A percentile compares a stretch with the other conserved stretches of the same genome.
Evolutionary conservation across 2,888 invertebrate genomes (phyloP).

Genomic region (Nomada ferruginata): DNA sequence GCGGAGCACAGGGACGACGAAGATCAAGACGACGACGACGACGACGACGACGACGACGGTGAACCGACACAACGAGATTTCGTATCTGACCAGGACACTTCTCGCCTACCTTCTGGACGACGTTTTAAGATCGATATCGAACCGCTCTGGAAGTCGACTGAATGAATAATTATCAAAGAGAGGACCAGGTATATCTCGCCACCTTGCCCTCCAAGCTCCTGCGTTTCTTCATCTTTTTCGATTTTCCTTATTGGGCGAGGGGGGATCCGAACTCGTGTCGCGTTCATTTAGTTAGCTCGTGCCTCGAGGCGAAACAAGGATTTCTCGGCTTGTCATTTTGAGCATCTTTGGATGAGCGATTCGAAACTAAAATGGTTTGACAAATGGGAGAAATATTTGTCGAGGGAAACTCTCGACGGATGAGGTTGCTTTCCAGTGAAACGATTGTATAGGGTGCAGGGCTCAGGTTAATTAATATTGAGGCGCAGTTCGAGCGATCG

Average conservation of each 20-base stretch:
- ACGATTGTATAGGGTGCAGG: no score
- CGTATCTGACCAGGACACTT: slow-evolving; percentile 79
- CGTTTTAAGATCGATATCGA: slow-evolving; percentile 79
- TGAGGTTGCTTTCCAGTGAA: no score
- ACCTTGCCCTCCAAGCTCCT: slow-evolving; percentile 33
- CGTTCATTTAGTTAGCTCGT: slow-evolving; percentile 14
- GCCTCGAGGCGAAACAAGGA: not conserved
- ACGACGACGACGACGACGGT: slow-evolving; percentile 63
- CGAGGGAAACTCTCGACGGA: no score
- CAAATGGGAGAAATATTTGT: no score
- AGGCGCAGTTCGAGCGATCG: no score
- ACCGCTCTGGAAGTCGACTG: slow-evolving; percentile 75
- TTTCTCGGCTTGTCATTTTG: not conserved
- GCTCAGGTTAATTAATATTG: no score
- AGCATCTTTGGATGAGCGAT: not conserved
- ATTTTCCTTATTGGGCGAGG: slow-evolving; percentile 24
- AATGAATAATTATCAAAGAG: slow-evolving; percentile 81
- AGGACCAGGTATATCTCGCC: slow-evolving; percentile 68
- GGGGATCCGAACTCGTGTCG: slow-evolving; percentile 7
- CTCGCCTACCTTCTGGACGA: slow-evolving; percentile 77
- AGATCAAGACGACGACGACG: slow-evolving; percentile 34
- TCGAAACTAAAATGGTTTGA: no score
- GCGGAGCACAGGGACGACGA: slow-evolving; percentile 50
- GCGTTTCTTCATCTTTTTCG: slow-evolving; percentile 17
- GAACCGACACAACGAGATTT: slow-evolving; percentile 75